Base-by-base conservation (phyloP, 2,888 invertebrate species). In the Drosophila putrida region DNA sequence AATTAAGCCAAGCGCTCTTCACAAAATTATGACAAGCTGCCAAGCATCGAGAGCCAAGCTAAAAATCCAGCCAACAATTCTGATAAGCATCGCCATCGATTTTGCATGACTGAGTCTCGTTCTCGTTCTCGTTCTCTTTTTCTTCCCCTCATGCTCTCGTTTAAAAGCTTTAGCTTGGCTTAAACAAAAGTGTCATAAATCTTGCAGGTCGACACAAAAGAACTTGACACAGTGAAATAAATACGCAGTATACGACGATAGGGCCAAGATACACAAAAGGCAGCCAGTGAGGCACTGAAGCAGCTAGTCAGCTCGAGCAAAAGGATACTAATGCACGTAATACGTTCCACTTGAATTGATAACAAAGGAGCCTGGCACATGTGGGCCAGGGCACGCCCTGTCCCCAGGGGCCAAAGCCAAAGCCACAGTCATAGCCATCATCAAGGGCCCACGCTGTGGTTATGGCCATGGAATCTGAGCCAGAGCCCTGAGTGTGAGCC, bases 171-270 rank as follows among this genome's bases (percentile, higher is more conserved):
- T 75, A 75, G 68, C 61, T 65, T 63, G 75, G 69, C 87, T 83
- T 75, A 77, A 80, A 89, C 81, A 85, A 86, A 89, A 89, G 89
- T 87, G 88, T 89, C 89, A 89, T 87, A 87, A 89, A 89, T 87
- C 89, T 89, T 85, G 66, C 78, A 88, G 75, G 70, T 65, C 78
- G 76, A 78, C 82, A 83, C 78, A 83, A 83, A 81, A 79, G 81
- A 83, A 82, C 83, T 85, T 86, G 86, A 83, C 78, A 78, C 68
- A 80, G 66, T 83, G 83, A 80, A 79, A 81, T 81, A 82, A 82
- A 82, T 80, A 82, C 81, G 71, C 77, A 73, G 58, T 38, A 75
- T 55, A 31, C 36, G 55, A 59, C 25, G 54, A 65, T 38, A 54
- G 64, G 28, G 54, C 58, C 59, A 41, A 62, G 55, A 33, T 28